Evolutionary conservation across 2,888 invertebrate genomes (phyloP), one percentile per base, ranked within the genome.

Genomic region (Lingula anatina): DNA sequence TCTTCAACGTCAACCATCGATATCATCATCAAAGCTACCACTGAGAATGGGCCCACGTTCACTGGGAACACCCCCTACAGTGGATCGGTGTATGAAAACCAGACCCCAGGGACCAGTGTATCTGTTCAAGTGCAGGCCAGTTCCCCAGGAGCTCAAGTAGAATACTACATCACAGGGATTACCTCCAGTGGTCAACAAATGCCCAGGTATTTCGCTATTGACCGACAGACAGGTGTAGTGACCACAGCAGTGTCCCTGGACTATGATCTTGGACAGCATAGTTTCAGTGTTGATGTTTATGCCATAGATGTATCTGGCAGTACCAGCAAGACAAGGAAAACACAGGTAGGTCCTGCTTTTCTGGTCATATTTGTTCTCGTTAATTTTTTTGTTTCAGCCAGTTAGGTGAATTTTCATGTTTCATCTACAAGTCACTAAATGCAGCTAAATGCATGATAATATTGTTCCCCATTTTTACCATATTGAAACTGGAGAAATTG

Each of bases 51-150:
- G 1, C 70, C 68, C 1, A 47, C 44, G 5, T 68, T 68, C 53
- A 36, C 48, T 4, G 31, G 31, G 15, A 36, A 46, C 12, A 12
- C 49, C 5, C 45, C 60, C 1, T 85, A 86, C 64, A 83, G 84
- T 53, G 90, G 90, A 47, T 86, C 85, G 57, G 89, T 95, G 37
- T 85, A 85, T 66, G 95, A 95, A 78, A 93, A 94, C 78, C 90
- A 91, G 76, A 86, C 88, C 1, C 83, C 86, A 46, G 93, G 92
- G 47, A 89, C 89, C 15, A 88, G 87, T 66, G 87, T 95, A 60
- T n/a, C n/a, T n/a, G 77, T 91, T 64, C 87, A 87, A 63, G 85
- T 94, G 64, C 84, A 56, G 27, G 68, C 73, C 5, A 46, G 51
- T 7, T 57, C 64, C 5, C 53, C 46, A 36, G 54, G 49, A 51